Evolutionary conservation across 2,113 vertebrate genomes (phyloP).

Genomic region (Nansenia antarctica): DNA sequence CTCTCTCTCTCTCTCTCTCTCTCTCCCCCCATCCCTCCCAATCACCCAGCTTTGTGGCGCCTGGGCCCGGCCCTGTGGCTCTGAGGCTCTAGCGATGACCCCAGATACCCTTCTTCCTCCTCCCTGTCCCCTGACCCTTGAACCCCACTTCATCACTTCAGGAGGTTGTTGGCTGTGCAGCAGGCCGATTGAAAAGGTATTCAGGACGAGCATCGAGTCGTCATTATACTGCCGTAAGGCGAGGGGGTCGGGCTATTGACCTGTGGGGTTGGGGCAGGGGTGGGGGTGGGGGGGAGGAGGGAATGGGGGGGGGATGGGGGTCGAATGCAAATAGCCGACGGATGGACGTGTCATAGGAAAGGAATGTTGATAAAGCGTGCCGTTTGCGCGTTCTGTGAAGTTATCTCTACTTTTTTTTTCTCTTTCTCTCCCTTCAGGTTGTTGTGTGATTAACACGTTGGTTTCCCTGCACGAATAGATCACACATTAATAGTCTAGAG

Average conservation of each 20-base stretch:
- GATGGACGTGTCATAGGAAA: conserved; percentile 18
- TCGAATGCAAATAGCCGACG: conserved; percentile 49
- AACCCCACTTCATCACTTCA: conserved; percentile 54
- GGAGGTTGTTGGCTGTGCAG: conserved; percentile 50
- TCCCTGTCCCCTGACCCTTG: conserved; percentile 55
- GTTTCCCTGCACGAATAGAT: not conserved
- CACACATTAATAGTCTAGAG: not conserved
- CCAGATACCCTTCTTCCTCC: conserved; percentile 64
- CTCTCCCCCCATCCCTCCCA: conserved; percentile 35
- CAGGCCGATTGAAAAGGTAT: conserved; percentile 41
- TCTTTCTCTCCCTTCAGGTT: not conserved
- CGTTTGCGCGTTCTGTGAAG: not conserved
- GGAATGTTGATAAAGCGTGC: conserved; percentile 47
- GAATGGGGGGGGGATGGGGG: conserved; percentile 18
- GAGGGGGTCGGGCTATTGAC: conserved; percentile 49
- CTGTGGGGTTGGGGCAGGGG: conserved; percentile 33
- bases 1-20: not conserved
- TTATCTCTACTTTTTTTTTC: not conserved
- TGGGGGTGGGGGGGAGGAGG: conserved; percentile 4
- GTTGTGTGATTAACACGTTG: too few relatives aligned
- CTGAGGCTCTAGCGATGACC: conserved; percentile 60
- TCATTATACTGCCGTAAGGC: conserved; percentile 43
- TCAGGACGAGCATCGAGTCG: conserved; percentile 30
- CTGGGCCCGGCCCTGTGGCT: conserved; percentile 37
- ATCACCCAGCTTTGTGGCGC: conserved; percentile 55